Evolutionary conservation across 2,113 vertebrate genomes (phyloP), one percentile per base, ranked within the genome.

Genomic region (Nothoprocta pentlandii): DNA sequence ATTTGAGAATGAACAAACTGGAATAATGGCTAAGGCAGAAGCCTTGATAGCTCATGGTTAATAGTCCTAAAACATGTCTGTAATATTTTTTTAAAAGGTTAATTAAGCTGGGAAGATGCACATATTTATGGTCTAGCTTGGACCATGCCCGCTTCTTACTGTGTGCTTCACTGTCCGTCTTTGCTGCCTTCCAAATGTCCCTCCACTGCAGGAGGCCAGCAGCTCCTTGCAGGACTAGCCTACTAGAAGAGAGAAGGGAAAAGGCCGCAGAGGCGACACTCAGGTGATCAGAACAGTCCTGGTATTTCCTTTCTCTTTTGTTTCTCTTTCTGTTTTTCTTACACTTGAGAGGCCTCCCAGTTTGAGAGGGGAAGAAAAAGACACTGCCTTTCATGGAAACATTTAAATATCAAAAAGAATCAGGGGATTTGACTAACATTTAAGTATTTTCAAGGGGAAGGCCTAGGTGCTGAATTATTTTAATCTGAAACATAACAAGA

Each of bases 271-370:
- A 17, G 21, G 46, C 0, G 0, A 21, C 75, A 58, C 41, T 49
- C 54, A n/a, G 11, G 26, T 80, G 46, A 41, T 88, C n/a, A 15
- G 20, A 64, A 59, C 17, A 46, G 6, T 5, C n/a, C 8, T 11
- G 26, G 13, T 62, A 66, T 53, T 87, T 67, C 13, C 68, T 74
- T 87, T 89, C 42, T 23, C 34, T 26, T 80, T 26, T 41, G 16
- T 75, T 68, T 47, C 25, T 58, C 63, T 85, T 58, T 54, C 78
- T 75, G 34, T 61, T 51, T n/a, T 30, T 41, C 0, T 21, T 59
- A 53, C 1, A 3, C 49, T 63, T 67, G 11, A 49, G 5, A 74
- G 21, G 22, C 42, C 46, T 78, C 12, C 0, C 0, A 53, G 11
- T 56, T 59, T 86, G 73, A 80, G 41, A 30, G 4, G 79, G 44